These are phyloP conservation scores for Drosophila pachea DNA, from an alignment of 1,140 invertebrate species.

Conservation along the genomic window DNA sequence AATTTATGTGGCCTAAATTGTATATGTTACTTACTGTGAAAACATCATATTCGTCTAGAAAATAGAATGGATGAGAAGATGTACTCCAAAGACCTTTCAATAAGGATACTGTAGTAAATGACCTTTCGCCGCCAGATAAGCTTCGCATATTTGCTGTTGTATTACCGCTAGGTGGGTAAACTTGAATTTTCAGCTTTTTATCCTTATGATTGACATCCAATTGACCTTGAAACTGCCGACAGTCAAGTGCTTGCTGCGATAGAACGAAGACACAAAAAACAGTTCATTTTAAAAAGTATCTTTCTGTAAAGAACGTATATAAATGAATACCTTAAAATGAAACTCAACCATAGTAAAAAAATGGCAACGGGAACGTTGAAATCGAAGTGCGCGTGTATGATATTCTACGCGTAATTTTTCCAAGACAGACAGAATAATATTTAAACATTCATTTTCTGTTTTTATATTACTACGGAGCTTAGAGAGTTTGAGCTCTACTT, in stretches of 20 bases:
- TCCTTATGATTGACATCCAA: constrained; percentile 83
- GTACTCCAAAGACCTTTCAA: constrained; percentile 96
- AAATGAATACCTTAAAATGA: constrained; percentile 46
- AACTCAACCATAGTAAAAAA: constrained; percentile 63
- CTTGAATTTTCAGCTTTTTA: constrained; percentile 81
- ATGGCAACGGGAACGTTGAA: constrained; percentile 51
- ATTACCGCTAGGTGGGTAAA: constrained; percentile 80
- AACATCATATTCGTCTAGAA: constrained; percentile 98
- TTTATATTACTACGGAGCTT: constrained; percentile 11
- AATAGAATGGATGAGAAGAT: constrained; percentile 94
- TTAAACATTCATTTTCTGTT: constrained; percentile 5
- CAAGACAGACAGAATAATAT: constrained; percentile 29
- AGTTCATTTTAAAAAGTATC: constrained; percentile 19
- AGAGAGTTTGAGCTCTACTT: constrained; percentile 39
- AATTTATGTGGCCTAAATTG: neutral
- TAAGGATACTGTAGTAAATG: constrained; percentile 96
- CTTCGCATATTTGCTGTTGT: constrained; percentile 81
- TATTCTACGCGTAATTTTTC: constrained; percentile 49
- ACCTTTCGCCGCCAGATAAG: constrained; percentile 96
- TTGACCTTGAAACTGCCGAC: constrained; percentile 80
- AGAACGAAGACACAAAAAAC: neutral
- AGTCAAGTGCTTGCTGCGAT: constrained; percentile 39
- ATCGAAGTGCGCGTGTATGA: constrained; percentile 46
- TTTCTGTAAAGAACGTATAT: neutral
- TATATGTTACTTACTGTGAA: constrained; percentile 87